phyloP scores from a whole-genome alignment of 64 coral and sea anemone species.

The Hydrozoanthus tunicans region DNA sequence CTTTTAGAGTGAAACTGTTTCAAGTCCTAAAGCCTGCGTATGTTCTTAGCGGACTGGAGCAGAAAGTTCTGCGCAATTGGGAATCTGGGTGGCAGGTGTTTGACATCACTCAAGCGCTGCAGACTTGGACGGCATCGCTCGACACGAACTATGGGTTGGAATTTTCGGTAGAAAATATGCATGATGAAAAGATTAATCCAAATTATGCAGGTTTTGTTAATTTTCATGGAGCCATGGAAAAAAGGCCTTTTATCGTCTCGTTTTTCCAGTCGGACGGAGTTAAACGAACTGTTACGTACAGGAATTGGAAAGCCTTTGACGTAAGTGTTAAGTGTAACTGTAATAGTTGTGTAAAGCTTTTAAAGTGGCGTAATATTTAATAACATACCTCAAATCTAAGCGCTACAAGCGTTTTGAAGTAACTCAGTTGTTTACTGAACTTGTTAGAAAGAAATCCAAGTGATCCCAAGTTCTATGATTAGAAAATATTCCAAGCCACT shows the following conservation, averaged over 20 bases:
- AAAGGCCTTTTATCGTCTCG: constrained; percentile 86
- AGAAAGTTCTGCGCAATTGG: constrained; percentile 63
- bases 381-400: no score
- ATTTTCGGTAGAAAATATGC: constrained; percentile 61
- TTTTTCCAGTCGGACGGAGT: constrained; percentile 70
- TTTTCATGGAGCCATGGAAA: constrained; percentile 86
- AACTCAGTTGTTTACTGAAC: no score
- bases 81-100: constrained; percentile 92
- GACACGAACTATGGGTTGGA: constrained; percentile 83
- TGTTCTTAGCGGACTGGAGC: constrained; percentile 10
- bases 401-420: no score
- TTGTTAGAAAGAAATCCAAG: no score
- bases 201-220: constrained; percentile 75
- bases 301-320: neutral
- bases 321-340: neutral
- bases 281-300: constrained; percentile 40
- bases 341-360: neutral
- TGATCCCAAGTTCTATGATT: no score
- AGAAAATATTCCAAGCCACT: no score
- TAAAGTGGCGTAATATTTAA: neutral
- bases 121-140: constrained; percentile 58
- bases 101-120: constrained; percentile 77
- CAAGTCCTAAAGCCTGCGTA: constrained; percentile 60
- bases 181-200: constrained; percentile 37
- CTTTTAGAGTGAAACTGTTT: constrained; percentile 46